Conservation (phyloP, 1,140 invertebrate species). For the Meloidogyne chitwoodi region DNA sequence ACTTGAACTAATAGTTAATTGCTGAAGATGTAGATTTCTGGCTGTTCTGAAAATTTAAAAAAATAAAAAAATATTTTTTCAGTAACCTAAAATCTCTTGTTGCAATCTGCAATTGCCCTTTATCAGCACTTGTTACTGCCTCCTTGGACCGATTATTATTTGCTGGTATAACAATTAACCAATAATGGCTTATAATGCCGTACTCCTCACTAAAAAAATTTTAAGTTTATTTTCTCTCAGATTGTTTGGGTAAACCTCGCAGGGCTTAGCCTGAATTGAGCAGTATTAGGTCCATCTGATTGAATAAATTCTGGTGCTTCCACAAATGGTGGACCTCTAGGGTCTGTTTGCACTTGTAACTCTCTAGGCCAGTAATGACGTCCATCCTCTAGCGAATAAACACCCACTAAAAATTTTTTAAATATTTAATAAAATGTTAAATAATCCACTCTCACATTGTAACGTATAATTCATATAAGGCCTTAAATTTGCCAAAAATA, state of each 20-base stretch:
- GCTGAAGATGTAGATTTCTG: conserved; percentile 10
- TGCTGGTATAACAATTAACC: conserved; percentile 87
- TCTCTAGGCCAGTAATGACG: conserved; percentile 53
- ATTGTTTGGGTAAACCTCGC: not conserved
- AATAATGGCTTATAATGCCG: conserved; percentile 96
- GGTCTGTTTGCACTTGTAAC: conserved; percentile 49
- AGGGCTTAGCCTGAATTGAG: conserved; percentile 25
- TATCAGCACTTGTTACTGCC: conserved; percentile 41
- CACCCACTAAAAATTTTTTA: conserved; percentile 57
- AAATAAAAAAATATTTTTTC: too few relatives aligned
- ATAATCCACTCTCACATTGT: conserved; percentile 12
- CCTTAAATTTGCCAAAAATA: conserved; percentile 29
- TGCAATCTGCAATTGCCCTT: conserved; percentile 18
- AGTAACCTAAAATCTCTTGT: not conserved
- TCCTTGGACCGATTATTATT: conserved; percentile 67
- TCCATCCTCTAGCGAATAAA: conserved; percentile 40
- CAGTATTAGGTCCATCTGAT: conserved; percentile 35
- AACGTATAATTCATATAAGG: not conserved
- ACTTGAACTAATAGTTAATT: conserved; percentile 5
- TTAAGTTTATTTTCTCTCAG: not conserved
- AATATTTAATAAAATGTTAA: conserved; percentile 52
- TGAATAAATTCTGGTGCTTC: conserved; percentile 51
- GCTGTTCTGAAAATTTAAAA: conserved; percentile 3
- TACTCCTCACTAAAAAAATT: conserved; percentile 77
- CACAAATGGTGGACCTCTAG: conserved; percentile 55